Base-by-base conservation (phyloP, 2,797 vertebrate species). In the Naso thynnoides region DNA sequence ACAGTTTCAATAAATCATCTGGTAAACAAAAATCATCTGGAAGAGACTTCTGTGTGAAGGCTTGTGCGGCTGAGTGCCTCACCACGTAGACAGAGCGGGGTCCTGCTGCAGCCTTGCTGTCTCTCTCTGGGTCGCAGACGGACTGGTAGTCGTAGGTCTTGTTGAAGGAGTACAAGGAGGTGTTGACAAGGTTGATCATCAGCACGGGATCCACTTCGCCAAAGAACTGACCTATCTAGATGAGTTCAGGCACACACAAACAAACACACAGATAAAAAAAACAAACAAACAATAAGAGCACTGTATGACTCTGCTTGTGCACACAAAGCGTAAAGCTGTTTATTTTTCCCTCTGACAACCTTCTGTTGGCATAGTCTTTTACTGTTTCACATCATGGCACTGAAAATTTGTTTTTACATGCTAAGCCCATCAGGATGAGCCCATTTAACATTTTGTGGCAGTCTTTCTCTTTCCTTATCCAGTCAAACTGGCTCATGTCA, bases 91-190 rank as follows among this genome's bases (percentile, higher is more conserved):
- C 86, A 5, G 97, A 96, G 83, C 96, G 96, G 21, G 93, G 95
- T 47, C 96, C 97, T 60, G 97, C 96, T 70, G 97, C 97, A 81
- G 96, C 96, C 67, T 96, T 98, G 79, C 96, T 96, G 81, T 97
- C 96, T 63, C 95, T 96, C 81, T 97, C 96, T 0, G 97, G 97
- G 91, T 99, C 97, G 10, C 98, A 99, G 53, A 98, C 95, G 0
- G 97, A 98, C 75, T 99, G 98, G 84, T 98, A 99, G 91, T 99
- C 97, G 0, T 99, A 99, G 0, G 97, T 98, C 89, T 99, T 99
- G 80, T 98, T 98, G 84, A 97, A 98, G 76, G 96, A 96, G 86
- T 97, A 99, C 6, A 99, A 83, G 1, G 97, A 97, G 56, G 95
- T 95, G 84, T 98, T 98, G 77, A 99, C 94, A 69, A 99, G 93